A percentile compares a stretch with the other conserved stretches of the same genome.
These are phyloP conservation scores for Heliconius congener DNA, from an alignment of 1,140 invertebrate species.

Conservation along the genomic window DNA sequence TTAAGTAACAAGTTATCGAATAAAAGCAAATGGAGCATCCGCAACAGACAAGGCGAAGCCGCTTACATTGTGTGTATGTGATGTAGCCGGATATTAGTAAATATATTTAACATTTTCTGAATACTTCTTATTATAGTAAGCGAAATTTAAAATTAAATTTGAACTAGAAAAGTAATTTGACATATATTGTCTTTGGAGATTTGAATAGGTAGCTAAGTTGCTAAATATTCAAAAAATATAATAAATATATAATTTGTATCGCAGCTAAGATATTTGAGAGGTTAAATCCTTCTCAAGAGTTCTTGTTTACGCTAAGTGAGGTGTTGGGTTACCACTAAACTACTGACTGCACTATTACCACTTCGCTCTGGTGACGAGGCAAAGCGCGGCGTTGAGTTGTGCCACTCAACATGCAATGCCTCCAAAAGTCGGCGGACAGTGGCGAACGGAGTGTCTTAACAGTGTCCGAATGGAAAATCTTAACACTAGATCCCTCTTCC, in stretches of 20 bases:
- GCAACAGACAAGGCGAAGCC: background rate
- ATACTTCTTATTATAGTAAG: background rate
- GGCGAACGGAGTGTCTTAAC: no score
- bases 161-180: no score
- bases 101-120: background rate
- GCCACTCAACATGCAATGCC: no score
- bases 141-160: background rate
- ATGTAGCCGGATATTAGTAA: background rate
- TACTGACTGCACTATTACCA: no score
- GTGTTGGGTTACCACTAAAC: background rate
- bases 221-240: no score
- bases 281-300: background rate
- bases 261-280: background rate
- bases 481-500: no score
- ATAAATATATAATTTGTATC: background rate
- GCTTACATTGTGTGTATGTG: background rate
- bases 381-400: no score
- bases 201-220: no score
- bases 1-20: background rate
- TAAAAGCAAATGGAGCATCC: background rate
- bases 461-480: no score
- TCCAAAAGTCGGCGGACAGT: no score
- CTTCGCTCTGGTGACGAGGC: no score
- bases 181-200: no score
- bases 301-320: background rate